Base-by-base conservation (phyloP, 2,888 invertebrate genomes). In the Orchesellides sinensis region DNA sequence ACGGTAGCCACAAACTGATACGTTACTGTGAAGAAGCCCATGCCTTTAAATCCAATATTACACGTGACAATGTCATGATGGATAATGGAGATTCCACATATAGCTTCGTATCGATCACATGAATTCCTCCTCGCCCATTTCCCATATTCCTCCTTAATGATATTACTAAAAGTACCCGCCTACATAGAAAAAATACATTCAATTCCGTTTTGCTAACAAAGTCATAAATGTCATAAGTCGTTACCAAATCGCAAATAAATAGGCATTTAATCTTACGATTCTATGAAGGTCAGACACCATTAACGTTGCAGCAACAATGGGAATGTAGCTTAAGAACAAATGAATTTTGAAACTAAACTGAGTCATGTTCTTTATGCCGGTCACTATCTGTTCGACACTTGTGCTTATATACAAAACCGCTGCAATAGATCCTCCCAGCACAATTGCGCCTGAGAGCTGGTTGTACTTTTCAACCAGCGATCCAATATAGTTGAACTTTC, bases 21-120 rank as follows among this genome's bases (percentile, higher is more conserved):
- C 1, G 63, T 52, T 0, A 61, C 56, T 27, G 70, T 79, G 23
- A 79, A 79, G 29, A 79, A 79, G 25, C 63, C 70, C 0, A 63
- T 12, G 10, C 70, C 69, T 70, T 79, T 79, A 17, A 79, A 70
- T 25, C 78, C 78, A 19, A 78, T 68, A 25, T 78, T 79, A 6
- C 47, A 45, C 29, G 27, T 79, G 32, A 23, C 32, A 6, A 79
- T 19, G 21, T 79, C 78, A 52, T 79, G 63, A 68, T 79, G 78
- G 8, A 78, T 69, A 17, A 78, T 70, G 5, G 49, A 17, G 14
- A 78, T 68, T 10, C 68, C 78, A 49, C 45, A 56, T 14, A 70
- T n/a, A 10, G 63, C 35, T 40, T 79, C 78, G 21, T 40, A n/a
- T 32, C 25, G 56, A 5, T 72, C 54, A 0, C 6, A 2, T n/a